Evolutionary conservation across 2,797 vertebrate species (phyloP).

Genomic region (Bradypus variegatus): DNA sequence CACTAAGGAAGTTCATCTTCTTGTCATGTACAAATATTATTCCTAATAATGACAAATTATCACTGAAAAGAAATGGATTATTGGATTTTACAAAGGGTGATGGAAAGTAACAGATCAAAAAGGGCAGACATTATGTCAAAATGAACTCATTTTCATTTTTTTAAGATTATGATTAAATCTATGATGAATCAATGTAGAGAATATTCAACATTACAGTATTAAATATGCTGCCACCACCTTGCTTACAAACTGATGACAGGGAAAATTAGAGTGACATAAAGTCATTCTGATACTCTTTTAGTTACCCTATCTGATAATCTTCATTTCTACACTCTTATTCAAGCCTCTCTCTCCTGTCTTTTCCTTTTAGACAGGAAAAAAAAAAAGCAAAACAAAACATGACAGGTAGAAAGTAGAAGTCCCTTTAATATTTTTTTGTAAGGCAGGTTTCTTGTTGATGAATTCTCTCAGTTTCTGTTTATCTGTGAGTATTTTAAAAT

Average conservation of each 20-base stretch:
- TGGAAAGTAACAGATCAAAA: conserved; percentile 34
- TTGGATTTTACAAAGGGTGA: conserved; percentile 17
- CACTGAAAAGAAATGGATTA: conserved; percentile 41
- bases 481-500: too few species aligned
- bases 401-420: too few species aligned
- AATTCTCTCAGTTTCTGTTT: too few species aligned
- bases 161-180: conserved; percentile 32
- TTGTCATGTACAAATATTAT: conserved; percentile 25
- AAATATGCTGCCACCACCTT: conserved; percentile 48
- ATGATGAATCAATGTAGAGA: conserved; percentile 44
- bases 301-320: too few species aligned
- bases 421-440: too few species aligned
- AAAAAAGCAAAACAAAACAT: too few species aligned
- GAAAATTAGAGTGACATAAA: conserved; percentile 58
- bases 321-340: too few species aligned
- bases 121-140: conserved; percentile 32
- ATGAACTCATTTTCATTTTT: conserved; percentile 35
- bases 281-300: background rate
- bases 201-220: conserved; percentile 45
- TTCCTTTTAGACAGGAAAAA: too few species aligned
- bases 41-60: conserved; percentile 31
- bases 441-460: too few species aligned
- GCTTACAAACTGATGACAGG: conserved; percentile 50
- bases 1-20: background rate
- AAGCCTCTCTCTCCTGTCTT: too few species aligned